Base-by-base conservation (phyloP, 2,888 invertebrate species). In the Anoplius nigerrimus region DNA sequence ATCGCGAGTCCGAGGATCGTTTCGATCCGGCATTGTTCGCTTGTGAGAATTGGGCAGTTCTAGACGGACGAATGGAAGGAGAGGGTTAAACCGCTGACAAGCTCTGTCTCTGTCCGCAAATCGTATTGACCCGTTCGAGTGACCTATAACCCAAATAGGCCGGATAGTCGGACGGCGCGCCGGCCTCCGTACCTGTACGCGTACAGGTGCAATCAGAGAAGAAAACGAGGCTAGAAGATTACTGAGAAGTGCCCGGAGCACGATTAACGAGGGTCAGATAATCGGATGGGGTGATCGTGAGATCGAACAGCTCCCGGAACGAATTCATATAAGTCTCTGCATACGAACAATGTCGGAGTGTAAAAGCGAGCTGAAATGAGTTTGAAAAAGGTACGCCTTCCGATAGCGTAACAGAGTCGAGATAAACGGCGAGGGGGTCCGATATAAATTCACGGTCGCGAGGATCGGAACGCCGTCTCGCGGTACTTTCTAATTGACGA, bases 401-500 rank as follows among this genome's bases (percentile, higher is more conserved):
- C 34, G 34, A 6, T 34, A 34, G 34, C 34, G 20, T 20, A 15
- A 55, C 4, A 13, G 52, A 52, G 20, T 55, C 55, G 22, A 34
- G 27, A 18, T 27, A 55, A 34, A 34, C 34, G 34, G n/a, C n/a
- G 34, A 34, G 11, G 11, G 11, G 11, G 11, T 6, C 34, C 34
- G 34, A 34, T 6, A 6, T 34, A 55, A 22, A 13, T 55, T 27
- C 20, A 55, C 55, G 55, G 55, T 27, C 55, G 34, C 16, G 34
- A 55, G 22, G 55, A 34, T 55, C 55, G 27, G 27, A 55, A 18
- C 18, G 34, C 27, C 34, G 34, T 21, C 21, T 24, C 52, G 52
- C 5, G 52, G 15, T 45, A 55, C 22, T 57, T 70, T 52, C 45
- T 42, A 13, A 42, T 62, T 59, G 71, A 56, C 24, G 70, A 56